Conservation (phyloP, 2,113 vertebrate genomes). For the Aspiorhynchus laticeps region DNA sequence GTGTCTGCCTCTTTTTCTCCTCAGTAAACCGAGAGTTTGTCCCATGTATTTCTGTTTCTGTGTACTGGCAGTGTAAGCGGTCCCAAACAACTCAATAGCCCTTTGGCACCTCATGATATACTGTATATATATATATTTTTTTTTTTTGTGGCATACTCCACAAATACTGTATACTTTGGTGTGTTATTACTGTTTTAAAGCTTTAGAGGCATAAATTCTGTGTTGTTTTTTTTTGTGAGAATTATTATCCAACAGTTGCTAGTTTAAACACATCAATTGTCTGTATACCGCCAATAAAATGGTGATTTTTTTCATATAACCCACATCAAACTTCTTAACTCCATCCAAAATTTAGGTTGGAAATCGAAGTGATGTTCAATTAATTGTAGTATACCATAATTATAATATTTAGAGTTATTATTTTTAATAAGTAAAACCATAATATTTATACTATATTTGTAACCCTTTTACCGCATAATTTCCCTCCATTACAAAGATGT, state of each 20-base stretch:
- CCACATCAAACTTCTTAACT: background rate
- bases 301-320: background rate
- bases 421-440: background rate
- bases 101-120: background rate
- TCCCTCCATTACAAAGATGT: background rate
- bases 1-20: background rate
- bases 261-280: no score
- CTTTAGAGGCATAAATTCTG: background rate
- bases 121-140: no score
- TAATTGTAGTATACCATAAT: background rate
- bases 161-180: background rate
- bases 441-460: background rate
- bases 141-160: background rate
- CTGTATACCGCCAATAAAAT: no score
- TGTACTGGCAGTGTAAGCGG: background rate
- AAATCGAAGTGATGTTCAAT: background rate
- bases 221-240: background rate
- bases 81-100: background rate
- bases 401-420: background rate
- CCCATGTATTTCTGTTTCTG: constrained; percentile 2
- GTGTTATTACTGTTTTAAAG: background rate
- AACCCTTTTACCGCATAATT: background rate
- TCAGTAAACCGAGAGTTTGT: background rate
- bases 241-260: background rate
- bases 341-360: background rate